A percentile compares a stretch with the other conserved stretches of the same genome.
phyloP scores from a whole-genome alignment of 1,140 invertebrate genomes.

The Drosophila tsacasi region DNA sequence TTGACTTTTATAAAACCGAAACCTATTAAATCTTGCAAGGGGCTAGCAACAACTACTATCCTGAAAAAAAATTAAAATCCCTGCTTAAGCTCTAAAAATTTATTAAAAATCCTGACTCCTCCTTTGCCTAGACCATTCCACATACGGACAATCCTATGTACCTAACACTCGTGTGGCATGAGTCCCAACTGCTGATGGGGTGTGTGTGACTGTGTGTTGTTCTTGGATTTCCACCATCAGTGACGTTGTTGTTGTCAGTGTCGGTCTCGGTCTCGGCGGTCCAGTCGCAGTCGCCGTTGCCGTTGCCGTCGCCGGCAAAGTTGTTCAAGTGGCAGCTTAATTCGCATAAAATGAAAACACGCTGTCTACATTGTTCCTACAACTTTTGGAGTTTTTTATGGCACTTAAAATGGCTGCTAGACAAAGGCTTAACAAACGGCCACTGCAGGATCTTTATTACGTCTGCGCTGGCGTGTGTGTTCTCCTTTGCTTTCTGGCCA shows the following conservation, averaged over 20 bases:
- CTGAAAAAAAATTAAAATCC: background rate
- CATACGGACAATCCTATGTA: slow-evolving; percentile 17
- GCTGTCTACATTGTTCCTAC: slow-evolving; percentile 85
- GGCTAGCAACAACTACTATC: background rate
- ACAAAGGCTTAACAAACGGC: slow-evolving; percentile 76
- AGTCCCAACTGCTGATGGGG: slow-evolving; percentile 14
- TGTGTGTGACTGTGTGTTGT: slow-evolving; percentile 37
- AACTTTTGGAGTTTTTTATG: slow-evolving; percentile 84
- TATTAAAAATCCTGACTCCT: slow-evolving; percentile 1
- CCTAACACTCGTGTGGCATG: slow-evolving; percentile 35
- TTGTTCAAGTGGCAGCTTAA: slow-evolving; percentile 84
- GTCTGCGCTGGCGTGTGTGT: slow-evolving; percentile 32
- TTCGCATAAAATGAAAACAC: slow-evolving; percentile 85
- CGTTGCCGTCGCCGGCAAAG: slow-evolving; percentile 62
- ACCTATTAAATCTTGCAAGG: too few species aligned
- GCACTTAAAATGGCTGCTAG: slow-evolving; percentile 83
- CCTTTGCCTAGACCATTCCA: background rate
- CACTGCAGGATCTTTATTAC: slow-evolving; percentile 56
- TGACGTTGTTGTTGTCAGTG: slow-evolving; percentile 30
- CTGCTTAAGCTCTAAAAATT: slow-evolving; percentile 15
- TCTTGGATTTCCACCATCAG: slow-evolving; percentile 53
- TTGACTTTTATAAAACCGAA: too few species aligned
- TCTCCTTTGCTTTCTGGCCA: slow-evolving; percentile 18
- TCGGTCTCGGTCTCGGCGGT: slow-evolving; percentile 59
- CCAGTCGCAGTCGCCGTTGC: slow-evolving; percentile 53